Conservation (phyloP, 1,140 invertebrate genomes). For the Heliothis subflexa region DNA sequence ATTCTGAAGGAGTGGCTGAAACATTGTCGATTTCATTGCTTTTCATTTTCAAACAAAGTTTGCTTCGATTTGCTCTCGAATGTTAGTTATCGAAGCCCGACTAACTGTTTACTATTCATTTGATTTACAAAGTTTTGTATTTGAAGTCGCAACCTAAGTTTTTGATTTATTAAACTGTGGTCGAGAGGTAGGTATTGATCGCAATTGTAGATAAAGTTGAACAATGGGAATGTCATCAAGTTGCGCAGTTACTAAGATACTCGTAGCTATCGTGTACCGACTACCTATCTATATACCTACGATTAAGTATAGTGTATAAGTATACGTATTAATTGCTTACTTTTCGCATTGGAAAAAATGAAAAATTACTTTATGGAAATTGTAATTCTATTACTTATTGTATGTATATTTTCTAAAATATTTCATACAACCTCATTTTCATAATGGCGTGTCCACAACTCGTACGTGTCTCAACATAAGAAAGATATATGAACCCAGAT, state of each 20-base stretch:
- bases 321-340: neutral
- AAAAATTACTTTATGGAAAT: neutral
- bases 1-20: constrained; percentile 21
- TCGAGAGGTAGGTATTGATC: constrained; percentile 10
- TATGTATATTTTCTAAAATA: neutral
- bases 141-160: constrained; percentile 6
- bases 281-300: no score
- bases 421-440: neutral
- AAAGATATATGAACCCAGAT: neutral
- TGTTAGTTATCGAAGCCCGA: constrained; percentile 27
- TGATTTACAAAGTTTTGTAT: constrained; percentile 32
- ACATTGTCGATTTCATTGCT: constrained; percentile 33
- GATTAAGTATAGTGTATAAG: no score
- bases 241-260: no score
- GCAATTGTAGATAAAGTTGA: neutral
- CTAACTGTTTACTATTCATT: constrained; percentile 34
- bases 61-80: neutral
- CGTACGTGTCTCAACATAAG: constrained; percentile 10
- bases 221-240: neutral
- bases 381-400: neutral
- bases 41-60: constrained; percentile 27
- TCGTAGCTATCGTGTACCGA: no score
- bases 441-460: neutral
- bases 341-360: no score
- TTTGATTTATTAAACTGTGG: constrained; percentile 14